phyloP scores from a whole-genome alignment of 2,113 vertebrate genomes.

The Malurus elegans region DNA sequence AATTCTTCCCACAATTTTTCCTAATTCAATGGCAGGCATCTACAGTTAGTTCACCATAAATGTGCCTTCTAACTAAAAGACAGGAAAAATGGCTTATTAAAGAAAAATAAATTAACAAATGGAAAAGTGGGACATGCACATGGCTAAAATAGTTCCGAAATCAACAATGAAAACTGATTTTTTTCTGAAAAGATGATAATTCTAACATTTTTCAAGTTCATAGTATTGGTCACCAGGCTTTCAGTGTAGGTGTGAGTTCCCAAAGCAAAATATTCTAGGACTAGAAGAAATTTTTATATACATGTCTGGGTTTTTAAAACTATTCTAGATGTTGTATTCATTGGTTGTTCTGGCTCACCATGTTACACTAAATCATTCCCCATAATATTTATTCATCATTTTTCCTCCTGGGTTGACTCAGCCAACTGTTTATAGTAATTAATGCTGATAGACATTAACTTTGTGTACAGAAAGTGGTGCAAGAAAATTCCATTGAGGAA shows the following conservation, averaged over 20 bases:
- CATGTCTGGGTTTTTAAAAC: not conserved
- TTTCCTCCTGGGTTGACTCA: slow-evolving; percentile 1
- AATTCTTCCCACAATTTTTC: not conserved
- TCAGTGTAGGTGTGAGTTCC: not conserved
- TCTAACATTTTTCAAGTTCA: not conserved
- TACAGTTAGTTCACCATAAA: not conserved
- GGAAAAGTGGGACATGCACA: not conserved
- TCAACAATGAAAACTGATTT: not conserved
- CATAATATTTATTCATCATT: not conserved
- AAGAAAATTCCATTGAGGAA: not conserved
- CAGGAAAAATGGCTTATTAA: not conserved
- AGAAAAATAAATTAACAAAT: not conserved
- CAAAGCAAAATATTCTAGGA: not conserved
- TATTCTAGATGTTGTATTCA: not conserved
- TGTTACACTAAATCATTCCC: not conserved
- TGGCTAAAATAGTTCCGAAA: not conserved
- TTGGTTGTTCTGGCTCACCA: not conserved
- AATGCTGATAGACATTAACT: not conserved
- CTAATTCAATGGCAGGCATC: not conserved
- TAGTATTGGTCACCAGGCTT: not conserved
- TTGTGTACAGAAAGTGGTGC: not conserved
- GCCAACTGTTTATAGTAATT: not conserved
- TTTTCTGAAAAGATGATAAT: not conserved
- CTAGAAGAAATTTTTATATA: not conserved
- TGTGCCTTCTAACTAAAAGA: not conserved